Percentiles rank a stretch among this genome's conserved stretches.
Conservation (phyloP, 92 coral and sea anemone genomes). For the Desmophyllum pertusum region DNA sequence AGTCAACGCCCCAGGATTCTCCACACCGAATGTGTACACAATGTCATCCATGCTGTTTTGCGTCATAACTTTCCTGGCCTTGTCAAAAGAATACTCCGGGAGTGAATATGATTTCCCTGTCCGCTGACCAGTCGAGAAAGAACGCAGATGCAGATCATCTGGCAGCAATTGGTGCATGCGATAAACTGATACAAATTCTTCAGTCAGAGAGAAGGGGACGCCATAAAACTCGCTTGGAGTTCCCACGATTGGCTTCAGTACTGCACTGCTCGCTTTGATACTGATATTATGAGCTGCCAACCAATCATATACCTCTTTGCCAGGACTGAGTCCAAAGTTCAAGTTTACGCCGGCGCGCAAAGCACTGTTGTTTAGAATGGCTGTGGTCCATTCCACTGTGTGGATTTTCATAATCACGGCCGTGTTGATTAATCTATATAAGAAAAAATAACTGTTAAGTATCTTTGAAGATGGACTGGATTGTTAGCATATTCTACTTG, state of each 20-base stretch:
- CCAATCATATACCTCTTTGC: slow-evolving; percentile 67
- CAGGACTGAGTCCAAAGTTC: slow-evolving; percentile 82
- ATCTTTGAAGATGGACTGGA: background rate
- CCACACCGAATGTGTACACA: slow-evolving; percentile 77
- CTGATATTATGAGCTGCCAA: slow-evolving; percentile 57
- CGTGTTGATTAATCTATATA: slow-evolving; percentile 68
- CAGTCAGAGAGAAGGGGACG: slow-evolving; percentile 80
- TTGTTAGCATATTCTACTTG: background rate
- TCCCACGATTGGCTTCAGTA: slow-evolving; percentile 73
- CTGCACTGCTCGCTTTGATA: slow-evolving; percentile 9
- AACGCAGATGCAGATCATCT: slow-evolving; percentile 56
- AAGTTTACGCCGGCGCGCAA: slow-evolving; percentile 68
- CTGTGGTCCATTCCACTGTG: slow-evolving; percentile 90
- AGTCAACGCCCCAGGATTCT: slow-evolving; percentile 82
- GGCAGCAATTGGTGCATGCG: slow-evolving; percentile 88
- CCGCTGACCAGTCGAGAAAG: background rate
- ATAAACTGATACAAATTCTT: slow-evolving; percentile 83
- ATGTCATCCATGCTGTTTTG: slow-evolving; percentile 59
- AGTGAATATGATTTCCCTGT: slow-evolving; percentile 45
- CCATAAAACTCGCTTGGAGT: slow-evolving; percentile 52
- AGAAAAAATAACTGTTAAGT: background rate
- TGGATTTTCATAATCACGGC: slow-evolving; percentile 81
- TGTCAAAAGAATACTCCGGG: slow-evolving; percentile 63
- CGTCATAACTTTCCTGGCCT: slow-evolving; percentile 60
- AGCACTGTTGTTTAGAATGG: slow-evolving; percentile 77